Conservation (phyloP, 1,140 invertebrate species). For the Meloidogyne floridensis region DNA sequence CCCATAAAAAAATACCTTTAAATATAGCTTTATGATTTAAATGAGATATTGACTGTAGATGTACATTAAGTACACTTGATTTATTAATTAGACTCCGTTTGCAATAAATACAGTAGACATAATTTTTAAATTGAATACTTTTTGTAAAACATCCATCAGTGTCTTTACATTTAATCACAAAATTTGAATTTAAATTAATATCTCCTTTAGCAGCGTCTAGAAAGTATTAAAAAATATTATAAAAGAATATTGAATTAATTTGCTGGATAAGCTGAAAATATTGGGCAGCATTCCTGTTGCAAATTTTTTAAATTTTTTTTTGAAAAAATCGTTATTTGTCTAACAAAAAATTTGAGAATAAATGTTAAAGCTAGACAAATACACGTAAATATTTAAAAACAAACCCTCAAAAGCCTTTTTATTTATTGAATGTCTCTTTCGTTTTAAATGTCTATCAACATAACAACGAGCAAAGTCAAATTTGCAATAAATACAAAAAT, state of each 20-base stretch:
- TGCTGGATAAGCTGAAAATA: too few relatives aligned
- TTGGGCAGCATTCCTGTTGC: too few relatives aligned
- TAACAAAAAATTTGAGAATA: too few relatives aligned
- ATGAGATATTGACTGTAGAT: neutral
- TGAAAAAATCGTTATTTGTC: too few relatives aligned
- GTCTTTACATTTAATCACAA: neutral
- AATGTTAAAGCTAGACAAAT: too few relatives aligned
- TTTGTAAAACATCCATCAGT: neutral
- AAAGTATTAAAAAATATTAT: neutral
- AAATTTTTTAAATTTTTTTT: too few relatives aligned
- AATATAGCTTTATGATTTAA: neutral
- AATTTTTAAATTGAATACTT: neutral
- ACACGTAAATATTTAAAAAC: too few relatives aligned
- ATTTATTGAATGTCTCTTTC: neutral
- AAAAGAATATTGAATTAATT: too few relatives aligned
- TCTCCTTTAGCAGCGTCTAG: neutral
- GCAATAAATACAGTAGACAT: neutral
- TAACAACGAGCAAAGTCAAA: neutral
- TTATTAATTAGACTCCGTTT: neutral
- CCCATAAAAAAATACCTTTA: neutral
- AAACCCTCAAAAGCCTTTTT: neutral
- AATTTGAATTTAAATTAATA: neutral
- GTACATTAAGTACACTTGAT: neutral
- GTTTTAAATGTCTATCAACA: neutral
- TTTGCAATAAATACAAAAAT: slow-evolving; percentile 2